Base-by-base conservation (phyloP, 92 coral and sea anemone species). In the Porites rus region DNA sequence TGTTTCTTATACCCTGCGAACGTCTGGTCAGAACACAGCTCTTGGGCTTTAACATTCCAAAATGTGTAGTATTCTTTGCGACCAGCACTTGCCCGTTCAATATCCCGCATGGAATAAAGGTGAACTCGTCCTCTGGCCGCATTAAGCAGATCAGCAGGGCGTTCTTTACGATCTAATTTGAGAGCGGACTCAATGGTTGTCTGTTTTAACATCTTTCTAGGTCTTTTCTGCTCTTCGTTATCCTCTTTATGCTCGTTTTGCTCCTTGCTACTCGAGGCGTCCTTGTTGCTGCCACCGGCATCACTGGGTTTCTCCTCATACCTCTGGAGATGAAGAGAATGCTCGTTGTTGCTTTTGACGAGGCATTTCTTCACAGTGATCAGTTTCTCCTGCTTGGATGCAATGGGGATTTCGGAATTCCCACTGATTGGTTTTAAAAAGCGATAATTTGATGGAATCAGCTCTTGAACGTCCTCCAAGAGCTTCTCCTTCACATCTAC, bases 91-190 rank as follows among this genome's bases (percentile, higher is more conserved):
- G 76, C 85, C 53, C 85, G 51, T 67, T 81, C 85, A 46, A 81
- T 69, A 65, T 81, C 85, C 31, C 69, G 67, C 68, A n/a, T 65
- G 8, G 51, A 64, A 69, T 81, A 54, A 52, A 81, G 46, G 74
- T 81, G 86, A 64, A 81, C 86, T 81, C 86, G 54, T 24, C 86
- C 69, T 53, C 77, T 80, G 85, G 85, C 76, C 60, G 22, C 85
- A 68, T 62, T 80, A n/a, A 66, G 76, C 72, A 65, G 85, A 74
- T 68, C 85, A 65, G 10, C 10, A 67, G 74, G 54, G 65, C 75
- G 76, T n/a, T 80, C 69, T 28, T 25, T 25, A 25, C 28, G 28
- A 25, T 16, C 28, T 8, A 24, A 43, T 66, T 80, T 80, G 64
- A n/a, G n/a, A 14, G 61, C 76, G 11, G 63, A 74, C 52, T 52